A percentile compares a stretch with the other conserved stretches of the same genome.
Conservation (phyloP, 2,797 vertebrate genomes). For the Argyrosomus regius region DNA sequence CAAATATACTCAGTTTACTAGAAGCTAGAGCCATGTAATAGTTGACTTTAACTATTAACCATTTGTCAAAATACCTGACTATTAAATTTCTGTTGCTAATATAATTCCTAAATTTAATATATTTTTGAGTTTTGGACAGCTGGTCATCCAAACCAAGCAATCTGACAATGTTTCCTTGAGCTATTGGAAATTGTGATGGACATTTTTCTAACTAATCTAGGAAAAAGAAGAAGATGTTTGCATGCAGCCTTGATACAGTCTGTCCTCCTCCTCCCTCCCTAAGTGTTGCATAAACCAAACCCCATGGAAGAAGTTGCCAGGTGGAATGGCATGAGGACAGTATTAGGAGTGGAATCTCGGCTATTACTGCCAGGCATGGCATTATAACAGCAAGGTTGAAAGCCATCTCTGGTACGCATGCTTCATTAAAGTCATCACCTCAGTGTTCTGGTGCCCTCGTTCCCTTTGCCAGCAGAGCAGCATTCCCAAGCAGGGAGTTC, state of each 20-base stretch:
- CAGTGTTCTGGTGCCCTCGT: slow-evolving; percentile 48
- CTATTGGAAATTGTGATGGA: neutral
- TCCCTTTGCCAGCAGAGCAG: slow-evolving; percentile 65
- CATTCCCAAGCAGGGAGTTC: slow-evolving; percentile 78
- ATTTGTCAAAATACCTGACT: neutral
- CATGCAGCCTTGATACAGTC: neutral
- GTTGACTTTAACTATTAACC: neutral
- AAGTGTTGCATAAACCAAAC: slow-evolving; percentile 2
- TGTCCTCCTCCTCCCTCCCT: neutral
- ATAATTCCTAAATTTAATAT: neutral
- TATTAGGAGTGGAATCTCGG: slow-evolving; percentile 34
- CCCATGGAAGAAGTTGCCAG: slow-evolving; percentile 6
- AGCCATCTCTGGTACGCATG: slow-evolving; percentile 26
- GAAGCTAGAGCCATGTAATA: neutral
- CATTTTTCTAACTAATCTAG: neutral
- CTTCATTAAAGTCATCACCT: slow-evolving; percentile 54
- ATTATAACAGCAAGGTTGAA: slow-evolving; percentile 35
- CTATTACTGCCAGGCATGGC: slow-evolving; percentile 3
- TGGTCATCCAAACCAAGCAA: neutral
- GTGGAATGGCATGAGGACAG: slow-evolving; percentile 9
- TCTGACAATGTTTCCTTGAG: neutral
- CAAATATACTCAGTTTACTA: neutral
- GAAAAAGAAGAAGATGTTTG: neutral
- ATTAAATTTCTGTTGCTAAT: neutral
- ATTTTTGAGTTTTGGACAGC: neutral